phyloP scores from a whole-genome alignment of 1,140 invertebrate genomes.

The Cryptotermes secundus region DNA sequence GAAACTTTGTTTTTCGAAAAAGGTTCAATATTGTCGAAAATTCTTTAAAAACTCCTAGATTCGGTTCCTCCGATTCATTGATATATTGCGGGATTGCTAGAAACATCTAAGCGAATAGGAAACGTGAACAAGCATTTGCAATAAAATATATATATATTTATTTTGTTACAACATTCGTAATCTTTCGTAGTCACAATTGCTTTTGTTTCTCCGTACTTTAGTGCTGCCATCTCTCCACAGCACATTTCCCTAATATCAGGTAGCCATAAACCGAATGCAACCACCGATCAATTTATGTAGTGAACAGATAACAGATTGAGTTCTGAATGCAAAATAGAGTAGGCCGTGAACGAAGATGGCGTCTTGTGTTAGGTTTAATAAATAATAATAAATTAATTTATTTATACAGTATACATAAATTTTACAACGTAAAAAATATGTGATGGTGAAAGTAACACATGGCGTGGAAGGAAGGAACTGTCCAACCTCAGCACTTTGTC shows the following conservation, averaged over 20 bases:
- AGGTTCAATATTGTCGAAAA: no score
- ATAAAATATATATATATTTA: no score
- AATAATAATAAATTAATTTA: conserved; percentile 16
- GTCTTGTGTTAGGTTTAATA: background rate
- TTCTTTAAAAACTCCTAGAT: no score
- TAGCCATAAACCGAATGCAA: background rate
- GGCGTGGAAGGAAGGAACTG: conserved; percentile 48
- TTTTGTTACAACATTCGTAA: background rate
- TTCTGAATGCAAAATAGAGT: background rate
- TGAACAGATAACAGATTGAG: no score
- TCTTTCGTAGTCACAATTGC: no score
- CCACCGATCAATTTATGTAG: background rate
- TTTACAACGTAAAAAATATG: conserved; percentile 30
- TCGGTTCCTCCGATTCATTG: no score
- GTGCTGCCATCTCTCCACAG: no score
- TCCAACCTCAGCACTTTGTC: conserved; percentile 55
- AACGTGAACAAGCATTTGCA: no score
- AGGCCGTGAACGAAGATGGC: background rate
- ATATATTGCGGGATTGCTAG: no score
- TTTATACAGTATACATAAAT: background rate
- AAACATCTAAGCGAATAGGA: no score
- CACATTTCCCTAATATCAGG: background rate
- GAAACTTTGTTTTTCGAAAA: no score
- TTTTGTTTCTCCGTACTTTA: no score
- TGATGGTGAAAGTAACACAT: conserved; percentile 47